Evolutionary conservation across 2,797 vertebrate genomes (phyloP), one percentile per base, ranked within the genome.

Genomic region (Yasuhikotakia modesta): DNA sequence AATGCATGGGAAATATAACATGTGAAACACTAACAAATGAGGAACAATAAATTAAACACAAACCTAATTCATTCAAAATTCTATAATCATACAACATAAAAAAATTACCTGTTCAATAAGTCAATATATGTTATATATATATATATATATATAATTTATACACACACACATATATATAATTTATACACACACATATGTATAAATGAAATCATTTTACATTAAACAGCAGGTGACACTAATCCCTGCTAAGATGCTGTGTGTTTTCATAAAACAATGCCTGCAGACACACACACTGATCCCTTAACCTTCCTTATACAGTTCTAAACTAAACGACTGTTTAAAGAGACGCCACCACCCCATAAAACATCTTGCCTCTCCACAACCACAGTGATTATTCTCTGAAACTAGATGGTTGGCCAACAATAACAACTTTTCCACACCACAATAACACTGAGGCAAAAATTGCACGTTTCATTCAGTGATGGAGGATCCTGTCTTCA

Each of bases 211-310:
- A 64, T 55, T 63, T 78, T 52, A 17, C 58, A 46, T 45, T 14
- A 77, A 48, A 72, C 66, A 81, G 85, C 85, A 84, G 87, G 84
- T 90, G 86, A 87, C 87, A 76, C 80, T 91, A 91, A 90, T 90
- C 87, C 85, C 58, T 67, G 80, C 82, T 66, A 55, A 77, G 27
- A 57, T 77, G 19, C 45, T 21, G 53, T 45, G n/a, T 82, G 64
- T 85, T 85, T 82, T 81, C 73, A 85, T 88, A 69, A 75, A 90
- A 89, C 87, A 86, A 85, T 71, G 53, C 58, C 35, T 53, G 35
- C 63, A 75, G 55, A n/a, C n/a, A 66, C 19, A 63, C 45, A 48
- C 22, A 46, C 50, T 32, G 52, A 68, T 58, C 67, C 66, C 12
- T 52, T 48, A 81, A 77, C 32, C 66, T 70, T 55, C 65, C 82